These are phyloP conservation scores for Leucophenga varia DNA, from an alignment of 1,140 invertebrate species.

Conservation along the genomic window DNA sequence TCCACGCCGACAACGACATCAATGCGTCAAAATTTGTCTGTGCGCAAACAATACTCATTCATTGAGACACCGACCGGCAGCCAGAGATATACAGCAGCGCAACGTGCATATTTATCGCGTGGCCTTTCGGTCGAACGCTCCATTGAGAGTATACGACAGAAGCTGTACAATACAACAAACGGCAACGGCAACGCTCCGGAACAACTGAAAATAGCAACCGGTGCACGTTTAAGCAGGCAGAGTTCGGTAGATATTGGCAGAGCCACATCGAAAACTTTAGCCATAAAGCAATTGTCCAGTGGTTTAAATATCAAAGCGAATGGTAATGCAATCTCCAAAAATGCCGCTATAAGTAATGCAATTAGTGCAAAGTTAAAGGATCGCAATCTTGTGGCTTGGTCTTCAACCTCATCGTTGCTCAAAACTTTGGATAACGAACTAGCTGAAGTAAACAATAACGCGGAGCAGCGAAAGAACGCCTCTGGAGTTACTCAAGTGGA, in stretches of 20 bases:
- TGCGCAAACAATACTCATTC: conserved; percentile 44
- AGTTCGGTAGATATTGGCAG: conserved; percentile 16
- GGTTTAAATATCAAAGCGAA: no score
- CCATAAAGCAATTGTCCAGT: conserved; percentile 11
- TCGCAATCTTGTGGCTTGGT: conserved; percentile 35
- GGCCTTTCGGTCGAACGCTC: conserved; percentile 47
- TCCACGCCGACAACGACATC: conserved; percentile 7
- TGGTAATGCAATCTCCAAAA: no score
- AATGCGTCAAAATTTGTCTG: conserved; percentile 10
- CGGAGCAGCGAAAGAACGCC: conserved; percentile 1
- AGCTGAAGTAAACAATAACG: conserved; percentile 13
- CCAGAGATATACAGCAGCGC: conserved; percentile 24
- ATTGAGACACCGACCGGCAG: conserved; percentile 24
- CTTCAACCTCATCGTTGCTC: conserved; percentile 35
- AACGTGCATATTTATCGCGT: conserved; percentile 35
- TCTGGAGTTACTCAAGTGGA: no score
- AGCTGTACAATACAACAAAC: conserved; percentile 20
- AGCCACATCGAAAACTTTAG: conserved; percentile 4
- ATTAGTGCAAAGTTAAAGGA: conserved; percentile 23
- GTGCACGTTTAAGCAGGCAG: conserved; percentile 18
- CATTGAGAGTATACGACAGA: conserved; percentile 44
- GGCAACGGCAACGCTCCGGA: conserved; percentile 4
- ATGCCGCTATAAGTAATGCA: not conserved
- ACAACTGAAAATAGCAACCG: not conserved
- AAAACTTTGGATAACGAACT: conserved; percentile 25